Conservation (phyloP, 2,113 vertebrate genomes). For the Hucho hucho region DNA sequence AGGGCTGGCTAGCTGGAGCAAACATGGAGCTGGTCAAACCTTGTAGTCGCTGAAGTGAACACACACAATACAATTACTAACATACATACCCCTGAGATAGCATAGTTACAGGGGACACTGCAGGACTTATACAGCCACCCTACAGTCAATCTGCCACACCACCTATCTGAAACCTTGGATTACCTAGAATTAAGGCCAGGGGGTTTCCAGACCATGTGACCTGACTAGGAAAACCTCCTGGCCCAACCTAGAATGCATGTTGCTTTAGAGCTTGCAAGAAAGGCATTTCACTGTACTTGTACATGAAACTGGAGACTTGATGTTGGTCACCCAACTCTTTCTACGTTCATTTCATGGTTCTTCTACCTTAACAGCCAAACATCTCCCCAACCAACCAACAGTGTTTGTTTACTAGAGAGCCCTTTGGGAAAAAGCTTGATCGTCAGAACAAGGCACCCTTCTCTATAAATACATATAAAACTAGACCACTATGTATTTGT, state of each 20-base stretch:
- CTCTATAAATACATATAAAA: constrained; percentile 67
- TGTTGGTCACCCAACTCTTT: constrained; percentile 3
- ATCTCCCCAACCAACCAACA: constrained; percentile 1
- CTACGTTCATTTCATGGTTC: constrained; percentile 5
- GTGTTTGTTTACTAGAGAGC: constrained; percentile 32
- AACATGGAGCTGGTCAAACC: constrained; percentile 23
- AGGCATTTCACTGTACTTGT: too few relatives aligned
- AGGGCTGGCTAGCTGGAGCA: constrained; percentile 19
- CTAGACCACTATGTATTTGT: constrained; percentile 28
- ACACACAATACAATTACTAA: constrained; percentile 34
- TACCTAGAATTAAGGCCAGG: neutral
- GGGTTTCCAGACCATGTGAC: too few relatives aligned
- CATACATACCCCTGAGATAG: neutral
- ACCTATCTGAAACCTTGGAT: constrained; percentile 24
- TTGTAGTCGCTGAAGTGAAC: constrained; percentile 24
- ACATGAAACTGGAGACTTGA: neutral
- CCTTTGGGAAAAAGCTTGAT: constrained; percentile 48
- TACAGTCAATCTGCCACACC: neutral
- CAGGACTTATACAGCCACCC: neutral
- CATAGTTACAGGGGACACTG: neutral
- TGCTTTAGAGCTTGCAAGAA: too few relatives aligned
- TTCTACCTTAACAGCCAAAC: neutral
- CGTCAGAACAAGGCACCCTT: constrained; percentile 63
- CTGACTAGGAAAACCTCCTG: neutral
- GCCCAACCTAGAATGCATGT: constrained; percentile 4